Evolutionary conservation across 2,113 vertebrate genomes (phyloP).

Genomic region (Mobula hypostoma): DNA sequence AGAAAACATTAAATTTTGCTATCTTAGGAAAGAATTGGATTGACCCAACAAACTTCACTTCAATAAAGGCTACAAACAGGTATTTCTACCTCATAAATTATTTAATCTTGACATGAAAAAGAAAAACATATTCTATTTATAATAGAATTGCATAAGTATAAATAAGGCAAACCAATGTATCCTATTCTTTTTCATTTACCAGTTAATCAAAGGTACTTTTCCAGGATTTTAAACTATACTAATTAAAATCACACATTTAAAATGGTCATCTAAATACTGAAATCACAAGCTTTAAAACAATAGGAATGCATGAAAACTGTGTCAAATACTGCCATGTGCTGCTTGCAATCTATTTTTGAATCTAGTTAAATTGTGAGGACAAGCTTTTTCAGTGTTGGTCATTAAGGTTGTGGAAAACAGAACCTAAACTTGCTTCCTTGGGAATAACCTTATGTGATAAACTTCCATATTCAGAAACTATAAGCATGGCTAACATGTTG

Average conservation of each 20-base stretch:
- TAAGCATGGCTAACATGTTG: background rate
- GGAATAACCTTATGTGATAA: background rate
- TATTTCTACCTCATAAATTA: background rate
- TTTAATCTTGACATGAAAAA: background rate
- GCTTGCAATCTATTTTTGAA: constrained; percentile 3
- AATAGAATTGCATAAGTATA: background rate
- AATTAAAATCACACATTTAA: background rate
- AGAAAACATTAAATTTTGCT: background rate
- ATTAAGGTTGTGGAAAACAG: background rate
- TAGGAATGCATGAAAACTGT: background rate
- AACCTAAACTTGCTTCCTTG: background rate
- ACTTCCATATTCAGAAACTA: background rate
- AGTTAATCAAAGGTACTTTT: background rate
- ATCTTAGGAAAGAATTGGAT: background rate
- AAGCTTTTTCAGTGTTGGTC: background rate
- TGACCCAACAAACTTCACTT: background rate
- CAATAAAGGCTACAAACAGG: background rate
- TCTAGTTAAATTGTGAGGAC: background rate
- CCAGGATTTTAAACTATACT: too few relatives aligned
- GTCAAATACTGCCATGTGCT: background rate
- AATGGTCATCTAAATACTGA: background rate
- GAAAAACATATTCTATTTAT: background rate
- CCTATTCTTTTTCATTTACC: too few relatives aligned
- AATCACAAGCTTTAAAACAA: background rate
- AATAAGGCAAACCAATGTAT: background rate